These are phyloP conservation scores for Ptychoptera albimana DNA, from an alignment of 2,888 invertebrate genomes.

Conservation along the genomic window DNA sequence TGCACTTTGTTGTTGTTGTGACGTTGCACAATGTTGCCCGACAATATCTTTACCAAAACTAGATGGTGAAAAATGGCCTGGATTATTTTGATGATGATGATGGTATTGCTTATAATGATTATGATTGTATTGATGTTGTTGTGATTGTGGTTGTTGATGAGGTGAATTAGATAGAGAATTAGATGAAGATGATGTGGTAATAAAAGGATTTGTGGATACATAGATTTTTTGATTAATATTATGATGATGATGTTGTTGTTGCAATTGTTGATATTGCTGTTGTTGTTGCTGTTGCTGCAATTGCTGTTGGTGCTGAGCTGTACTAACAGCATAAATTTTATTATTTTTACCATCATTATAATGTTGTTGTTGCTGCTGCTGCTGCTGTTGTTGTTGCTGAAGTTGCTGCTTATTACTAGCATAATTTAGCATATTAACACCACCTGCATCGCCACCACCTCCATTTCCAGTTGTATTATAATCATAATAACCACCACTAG, in stretches of 20 bases:
- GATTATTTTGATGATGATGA: too few relatives aligned
- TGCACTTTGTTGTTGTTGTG: neutral
- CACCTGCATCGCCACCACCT: too few relatives aligned
- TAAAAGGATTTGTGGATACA: conserved; percentile 31
- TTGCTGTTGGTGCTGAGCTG: conserved; percentile 19
- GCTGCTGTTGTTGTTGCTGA: conserved; percentile 14
- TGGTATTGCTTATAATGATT: too few relatives aligned
- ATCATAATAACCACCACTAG: too few relatives aligned
- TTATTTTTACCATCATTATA: conserved; percentile 29
- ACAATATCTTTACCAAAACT: conserved; percentile 13
- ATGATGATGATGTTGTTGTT: conserved; percentile 7
- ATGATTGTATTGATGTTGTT: too few relatives aligned
- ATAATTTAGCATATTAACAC: too few relatives aligned
- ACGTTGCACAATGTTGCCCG: conserved; percentile 12
- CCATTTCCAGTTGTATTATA: too few relatives aligned
- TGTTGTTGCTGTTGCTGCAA: conserved; percentile 17
- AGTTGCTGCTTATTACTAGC: conserved; percentile 10
- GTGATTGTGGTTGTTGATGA: too few relatives aligned
- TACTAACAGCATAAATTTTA: conserved; percentile 29
- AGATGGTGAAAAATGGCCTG: conserved; percentile 19
- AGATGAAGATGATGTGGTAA: conserved; percentile 17
- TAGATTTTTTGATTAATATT: conserved; percentile 25
- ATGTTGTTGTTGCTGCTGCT: conserved; percentile 15
- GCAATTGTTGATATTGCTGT: conserved; percentile 15
- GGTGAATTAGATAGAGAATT: too few relatives aligned